Conservation (phyloP, 2,797 vertebrate species). For the Micrastur ruficollis region DNA sequence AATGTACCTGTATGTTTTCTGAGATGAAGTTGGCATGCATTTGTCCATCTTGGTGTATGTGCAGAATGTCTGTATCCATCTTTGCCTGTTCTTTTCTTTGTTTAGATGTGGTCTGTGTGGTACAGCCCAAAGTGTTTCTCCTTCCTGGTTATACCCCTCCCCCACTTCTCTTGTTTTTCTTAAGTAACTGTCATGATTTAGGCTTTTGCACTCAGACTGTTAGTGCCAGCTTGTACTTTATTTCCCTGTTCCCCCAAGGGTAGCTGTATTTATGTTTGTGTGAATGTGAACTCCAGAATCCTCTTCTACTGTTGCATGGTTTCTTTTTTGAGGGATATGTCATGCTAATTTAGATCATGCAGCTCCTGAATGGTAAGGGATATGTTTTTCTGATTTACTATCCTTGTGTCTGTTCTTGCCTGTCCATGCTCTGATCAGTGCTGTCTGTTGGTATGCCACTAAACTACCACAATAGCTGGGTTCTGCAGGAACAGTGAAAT, state of each 20-base stretch:
- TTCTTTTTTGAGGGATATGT: background rate
- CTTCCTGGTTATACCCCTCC: background rate
- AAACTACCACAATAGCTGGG: background rate
- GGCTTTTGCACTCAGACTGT: background rate
- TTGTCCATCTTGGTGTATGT: background rate
- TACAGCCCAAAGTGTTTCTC: background rate
- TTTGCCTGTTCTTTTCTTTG: background rate
- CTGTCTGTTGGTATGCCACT: background rate
- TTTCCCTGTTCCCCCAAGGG: background rate
- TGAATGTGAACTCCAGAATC: background rate
- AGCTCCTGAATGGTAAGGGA: background rate
- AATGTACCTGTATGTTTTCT: background rate
- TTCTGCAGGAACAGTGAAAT: background rate
- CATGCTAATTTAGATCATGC: background rate
- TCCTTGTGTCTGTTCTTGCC: background rate
- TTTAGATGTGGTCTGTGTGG: background rate
- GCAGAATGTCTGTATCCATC: background rate
- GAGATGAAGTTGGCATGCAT: background rate
- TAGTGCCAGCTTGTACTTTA: background rate
- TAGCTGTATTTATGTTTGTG: background rate
- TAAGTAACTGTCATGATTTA: accelerated
- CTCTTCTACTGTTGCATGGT: background rate
- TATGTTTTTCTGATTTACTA: background rate
- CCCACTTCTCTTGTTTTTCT: background rate
- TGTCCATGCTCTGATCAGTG: background rate